Percentiles rank a stretch among this genome's conserved stretches.
phyloP scores from a whole-genome alignment of 2,888 invertebrate genomes.

The Campoplex capitator region DNA sequence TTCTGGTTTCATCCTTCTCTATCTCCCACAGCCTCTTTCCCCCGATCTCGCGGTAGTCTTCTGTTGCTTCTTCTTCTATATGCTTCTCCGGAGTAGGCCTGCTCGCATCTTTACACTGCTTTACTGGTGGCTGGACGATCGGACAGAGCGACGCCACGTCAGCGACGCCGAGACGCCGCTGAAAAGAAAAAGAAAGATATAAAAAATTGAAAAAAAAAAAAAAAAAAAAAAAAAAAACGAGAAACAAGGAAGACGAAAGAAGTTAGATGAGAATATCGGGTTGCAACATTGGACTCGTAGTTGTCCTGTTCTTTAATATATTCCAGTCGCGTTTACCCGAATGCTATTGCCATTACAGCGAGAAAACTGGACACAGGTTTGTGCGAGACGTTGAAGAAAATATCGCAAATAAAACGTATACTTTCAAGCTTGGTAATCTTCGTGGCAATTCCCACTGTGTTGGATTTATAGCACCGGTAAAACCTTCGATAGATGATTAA shows the following conservation, averaged over 20 bases:
- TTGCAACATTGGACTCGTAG: constrained; percentile 53
- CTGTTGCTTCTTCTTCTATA: constrained; percentile 29
- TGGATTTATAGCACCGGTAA: neutral
- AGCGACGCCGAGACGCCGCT: constrained; percentile 57
- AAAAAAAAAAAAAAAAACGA: constrained; percentile 34
- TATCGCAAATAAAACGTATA: constrained; percentile 20
- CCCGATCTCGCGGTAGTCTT: constrained; percentile 42
- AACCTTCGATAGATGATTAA: neutral
- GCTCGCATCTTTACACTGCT: constrained; percentile 37
- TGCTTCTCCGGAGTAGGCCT: constrained; percentile 38
- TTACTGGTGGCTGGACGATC: constrained; percentile 57
- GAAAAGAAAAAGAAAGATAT: neutral
- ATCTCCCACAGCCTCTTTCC: constrained; percentile 40
- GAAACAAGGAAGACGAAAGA: constrained; percentile 48
- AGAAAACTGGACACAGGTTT: constrained; percentile 46
- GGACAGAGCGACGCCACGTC: constrained; percentile 65
- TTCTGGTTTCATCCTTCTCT: constrained; percentile 45
- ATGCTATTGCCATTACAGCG: constrained; percentile 51
- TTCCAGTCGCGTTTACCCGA: constrained; percentile 65
- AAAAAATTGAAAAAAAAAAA: constrained; percentile 14
- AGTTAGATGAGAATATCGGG: constrained; percentile 63
- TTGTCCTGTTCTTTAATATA: constrained; percentile 50
- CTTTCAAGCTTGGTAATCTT: constrained; percentile 2
- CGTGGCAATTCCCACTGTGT: neutral
- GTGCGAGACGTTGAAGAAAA: constrained; percentile 37